phyloP scores from a whole-genome alignment of 2,888 invertebrate genomes.

The Sepiola atlantica region DNA sequence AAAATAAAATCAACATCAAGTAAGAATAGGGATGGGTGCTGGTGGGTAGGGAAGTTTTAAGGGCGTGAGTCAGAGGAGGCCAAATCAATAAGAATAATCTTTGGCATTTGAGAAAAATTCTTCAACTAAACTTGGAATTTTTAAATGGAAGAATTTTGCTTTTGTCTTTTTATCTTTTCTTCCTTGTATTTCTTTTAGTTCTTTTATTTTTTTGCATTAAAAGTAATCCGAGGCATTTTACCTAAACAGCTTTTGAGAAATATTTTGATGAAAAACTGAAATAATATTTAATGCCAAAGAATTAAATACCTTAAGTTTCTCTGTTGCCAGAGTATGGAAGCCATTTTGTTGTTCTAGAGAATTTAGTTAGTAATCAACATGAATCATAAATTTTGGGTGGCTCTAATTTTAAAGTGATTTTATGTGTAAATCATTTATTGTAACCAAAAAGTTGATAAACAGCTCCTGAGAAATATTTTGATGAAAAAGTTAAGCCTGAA shows the following conservation, averaged over 20 bases:
- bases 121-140: neutral
- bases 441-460: too few relatives aligned
- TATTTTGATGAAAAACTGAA: neutral
- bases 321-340: neutral
- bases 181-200: neutral
- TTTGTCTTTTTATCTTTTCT: neutral
- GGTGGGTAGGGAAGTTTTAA: neutral
- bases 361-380: neutral
- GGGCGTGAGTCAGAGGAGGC: constrained; percentile 4
- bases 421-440: neutral
- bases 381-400: neutral
- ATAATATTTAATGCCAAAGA: neutral
- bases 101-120: constrained; percentile 20
- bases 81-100: constrained; percentile 32
- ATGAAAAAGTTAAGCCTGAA: too few relatives aligned
- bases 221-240: neutral
- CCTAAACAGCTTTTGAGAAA: neutral
- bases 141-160: neutral
- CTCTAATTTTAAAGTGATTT: neutral
- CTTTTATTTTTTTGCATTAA: neutral
- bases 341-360: neutral
- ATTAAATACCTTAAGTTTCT: neutral
- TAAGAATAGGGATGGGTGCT: neutral
- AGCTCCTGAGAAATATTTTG: too few relatives aligned
- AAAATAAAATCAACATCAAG: neutral